Evolutionary conservation across 1,140 invertebrate species (phyloP).

Genomic region (Heliconius himera): DNA sequence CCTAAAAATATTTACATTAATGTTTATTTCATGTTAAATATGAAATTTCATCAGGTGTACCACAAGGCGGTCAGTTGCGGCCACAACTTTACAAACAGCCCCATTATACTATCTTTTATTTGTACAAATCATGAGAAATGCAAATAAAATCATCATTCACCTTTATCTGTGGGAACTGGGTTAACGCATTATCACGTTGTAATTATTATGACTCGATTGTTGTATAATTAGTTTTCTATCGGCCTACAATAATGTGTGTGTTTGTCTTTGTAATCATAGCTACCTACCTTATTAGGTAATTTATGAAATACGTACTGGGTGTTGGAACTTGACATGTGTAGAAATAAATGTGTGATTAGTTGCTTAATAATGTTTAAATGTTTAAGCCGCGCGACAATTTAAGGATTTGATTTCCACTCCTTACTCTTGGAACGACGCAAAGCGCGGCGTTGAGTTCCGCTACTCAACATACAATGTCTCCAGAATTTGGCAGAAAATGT

Average conservation of each 20-base stretch:
- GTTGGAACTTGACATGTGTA: not conserved
- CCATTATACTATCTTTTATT: not conserved
- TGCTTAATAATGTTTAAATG: not conserved
- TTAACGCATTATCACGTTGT: conserved; percentile 29
- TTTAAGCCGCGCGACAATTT: no score
- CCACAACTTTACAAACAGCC: not conserved
- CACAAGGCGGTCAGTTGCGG: not conserved
- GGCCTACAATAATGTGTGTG: conserved; percentile 14
- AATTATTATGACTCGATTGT: conserved; percentile 29
- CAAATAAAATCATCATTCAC: conserved; percentile 26
- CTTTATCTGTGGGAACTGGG: conserved; percentile 35
- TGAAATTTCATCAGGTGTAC: not conserved
- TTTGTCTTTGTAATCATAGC: not conserved
- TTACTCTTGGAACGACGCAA: no score
- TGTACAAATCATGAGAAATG: conserved; percentile 16
- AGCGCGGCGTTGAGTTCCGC: no score
- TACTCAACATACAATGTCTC: no score
- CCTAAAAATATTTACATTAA: no score
- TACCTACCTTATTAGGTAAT: conserved; percentile 5
- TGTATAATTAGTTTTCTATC: conserved; percentile 30
- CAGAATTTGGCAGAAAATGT: no score
- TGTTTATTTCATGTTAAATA: no score
- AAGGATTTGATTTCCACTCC: no score
- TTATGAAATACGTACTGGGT: not conserved
- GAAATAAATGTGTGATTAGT: not conserved